Base-by-base conservation (phyloP, 2,888 invertebrate species). In the Hypsopygia costalis region DNA sequence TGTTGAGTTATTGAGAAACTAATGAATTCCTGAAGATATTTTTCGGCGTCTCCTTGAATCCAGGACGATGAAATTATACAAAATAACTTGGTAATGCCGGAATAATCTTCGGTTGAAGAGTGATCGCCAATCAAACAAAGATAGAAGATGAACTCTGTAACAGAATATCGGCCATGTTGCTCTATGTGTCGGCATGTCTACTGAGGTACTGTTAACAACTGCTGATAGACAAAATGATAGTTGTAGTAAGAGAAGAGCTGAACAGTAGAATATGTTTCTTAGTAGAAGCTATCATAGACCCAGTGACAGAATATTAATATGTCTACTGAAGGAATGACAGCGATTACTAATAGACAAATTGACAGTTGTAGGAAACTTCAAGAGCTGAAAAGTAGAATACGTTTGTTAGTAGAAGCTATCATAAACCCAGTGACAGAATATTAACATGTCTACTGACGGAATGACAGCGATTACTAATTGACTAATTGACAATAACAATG, bases 391-490 rank as follows among this genome's bases (percentile, higher is more conserved):
- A 16, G 16, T 16, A 16, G 16, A 16, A 16, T 16, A 16, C 44
- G 40, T 35, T 20, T 25, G 12, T 42, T 30, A 34, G 25, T 27
- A 28, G n/a, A 11, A 57, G 44, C 52, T 25, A 52, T 64, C 55
- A 58, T 44, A 38, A 44, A 51, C 58, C 62, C 63, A 66, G 60
- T 66, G 61, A 66, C 59, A 56, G 52, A 55, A n/a, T 42, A 10
- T 29, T 3, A 28, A 29, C 40, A 31, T 44, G 41, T 32, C 44
- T 51, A 51, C 56, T 62, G 55, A 49, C 47, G 28, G 36, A 41
- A 20, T 55, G 49, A 55, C 11, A 29, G 45, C 52, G 48, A 27
- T 27, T 33, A 39, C 36, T 40, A 40, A 10, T 9, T 39, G 41
- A 51, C 41, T 56, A 61, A 48, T 2, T 4, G 16, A 16, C 16